Evolutionary conservation across 2,797 vertebrate species (phyloP).

Genomic region (Pipistrellus nathusii): DNA sequence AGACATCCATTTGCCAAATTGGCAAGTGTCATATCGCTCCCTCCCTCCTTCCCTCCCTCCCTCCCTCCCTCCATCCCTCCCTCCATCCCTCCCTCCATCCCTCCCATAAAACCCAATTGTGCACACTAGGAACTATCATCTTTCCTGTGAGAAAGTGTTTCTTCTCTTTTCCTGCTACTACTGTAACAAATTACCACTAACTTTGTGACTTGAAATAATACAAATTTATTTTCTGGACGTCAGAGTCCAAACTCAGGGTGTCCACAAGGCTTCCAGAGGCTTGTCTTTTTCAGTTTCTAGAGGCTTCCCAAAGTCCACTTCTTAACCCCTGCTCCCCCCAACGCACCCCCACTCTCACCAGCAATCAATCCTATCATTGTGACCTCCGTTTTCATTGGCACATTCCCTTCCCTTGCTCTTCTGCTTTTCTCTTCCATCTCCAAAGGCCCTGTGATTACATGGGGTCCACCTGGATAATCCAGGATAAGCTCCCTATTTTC

Average conservation of each 20-base stretch:
- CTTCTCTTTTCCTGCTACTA: neutral
- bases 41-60: neutral
- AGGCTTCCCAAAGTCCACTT: neutral
- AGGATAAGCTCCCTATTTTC: neutral
- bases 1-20: neutral
- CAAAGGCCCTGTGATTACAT: neutral
- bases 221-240: neutral
- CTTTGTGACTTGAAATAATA: neutral
- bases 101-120: neutral
- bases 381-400: neutral
- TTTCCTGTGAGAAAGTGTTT: neutral
- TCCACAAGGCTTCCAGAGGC: neutral
- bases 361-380: accelerated
- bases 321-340: accelerated
- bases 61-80: neutral
- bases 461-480: neutral
- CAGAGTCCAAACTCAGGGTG: conserved; percentile 12
- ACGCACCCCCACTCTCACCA: too few relatives aligned
- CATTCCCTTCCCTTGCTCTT: neutral
- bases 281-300: neutral
- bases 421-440: neutral
- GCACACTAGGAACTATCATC: neutral
- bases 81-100: neutral
- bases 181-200: neutral
- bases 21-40: neutral